phyloP scores from a whole-genome alignment of 2,113 vertebrate species.

The Egretta garzetta region DNA sequence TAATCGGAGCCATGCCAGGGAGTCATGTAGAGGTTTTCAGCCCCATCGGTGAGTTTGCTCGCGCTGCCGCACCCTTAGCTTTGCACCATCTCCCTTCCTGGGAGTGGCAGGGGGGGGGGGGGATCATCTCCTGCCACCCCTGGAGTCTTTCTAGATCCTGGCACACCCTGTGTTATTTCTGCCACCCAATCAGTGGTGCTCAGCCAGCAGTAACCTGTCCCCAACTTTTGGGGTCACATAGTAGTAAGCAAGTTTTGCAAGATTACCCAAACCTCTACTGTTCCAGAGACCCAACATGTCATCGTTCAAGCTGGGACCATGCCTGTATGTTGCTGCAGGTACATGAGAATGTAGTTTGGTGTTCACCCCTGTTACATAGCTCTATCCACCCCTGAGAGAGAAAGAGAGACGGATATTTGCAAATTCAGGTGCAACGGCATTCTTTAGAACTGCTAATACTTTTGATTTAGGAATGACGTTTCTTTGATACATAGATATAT shows the following conservation, averaged over 20 bases:
- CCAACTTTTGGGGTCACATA: neutral
- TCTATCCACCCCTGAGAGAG: neutral
- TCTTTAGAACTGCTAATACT: neutral
- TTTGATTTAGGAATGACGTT: neutral
- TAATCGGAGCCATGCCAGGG: neutral
- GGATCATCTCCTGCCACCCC: neutral
- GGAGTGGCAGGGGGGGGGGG: neutral
- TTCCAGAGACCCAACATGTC: neutral
- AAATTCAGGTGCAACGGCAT: neutral
- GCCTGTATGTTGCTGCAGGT: neutral
- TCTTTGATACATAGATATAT: neutral
- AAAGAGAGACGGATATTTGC: neutral
- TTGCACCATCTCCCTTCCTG: neutral
- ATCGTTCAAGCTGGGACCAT: accelerated
- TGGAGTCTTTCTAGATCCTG: neutral
- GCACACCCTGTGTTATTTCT: neutral
- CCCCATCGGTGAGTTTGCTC: neutral
- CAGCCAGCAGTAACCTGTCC: neutral
- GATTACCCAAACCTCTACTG: neutral
- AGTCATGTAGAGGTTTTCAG: neutral
- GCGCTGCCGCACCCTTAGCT: neutral
- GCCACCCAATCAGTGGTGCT: neutral
- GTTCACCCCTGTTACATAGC: neutral
- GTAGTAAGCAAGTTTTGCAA: neutral
- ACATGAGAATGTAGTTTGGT: neutral